Percentiles rank a stretch among this genome's conserved stretches.
Evolutionary conservation across 64 coral and sea anemone species (phyloP).

Genomic region (Astreopora myriophthalma): DNA sequence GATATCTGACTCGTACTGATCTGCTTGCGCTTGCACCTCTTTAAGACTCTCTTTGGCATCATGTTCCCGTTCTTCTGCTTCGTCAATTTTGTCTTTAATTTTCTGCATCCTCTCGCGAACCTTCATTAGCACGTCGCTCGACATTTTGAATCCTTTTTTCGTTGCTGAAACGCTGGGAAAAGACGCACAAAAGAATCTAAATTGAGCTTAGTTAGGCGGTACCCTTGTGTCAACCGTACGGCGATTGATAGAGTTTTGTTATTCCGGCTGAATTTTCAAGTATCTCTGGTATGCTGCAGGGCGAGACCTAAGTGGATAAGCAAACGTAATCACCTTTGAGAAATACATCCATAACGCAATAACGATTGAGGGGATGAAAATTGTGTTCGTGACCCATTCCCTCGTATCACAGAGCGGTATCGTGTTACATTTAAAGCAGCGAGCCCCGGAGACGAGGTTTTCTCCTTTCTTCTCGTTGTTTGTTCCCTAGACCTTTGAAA

Average conservation of each 20-base stretch:
- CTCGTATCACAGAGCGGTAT: no score
- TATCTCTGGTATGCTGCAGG: constrained; percentile 24
- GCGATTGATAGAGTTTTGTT: not conserved
- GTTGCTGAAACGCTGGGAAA: not conserved
- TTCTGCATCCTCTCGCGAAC: constrained; percentile 92
- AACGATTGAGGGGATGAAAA: not conserved
- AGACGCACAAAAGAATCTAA: not conserved
- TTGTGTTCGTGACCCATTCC: not conserved
- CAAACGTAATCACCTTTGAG: not conserved
- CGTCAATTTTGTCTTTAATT: constrained; percentile 88
- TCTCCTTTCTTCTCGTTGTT: no score
- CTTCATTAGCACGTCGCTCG: constrained; percentile 61
- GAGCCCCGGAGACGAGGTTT: no score
- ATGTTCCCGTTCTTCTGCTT: constrained; percentile 80
- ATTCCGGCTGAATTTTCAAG: not conserved
- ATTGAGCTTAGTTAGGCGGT: not conserved
- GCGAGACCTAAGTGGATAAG: constrained; percentile 13
- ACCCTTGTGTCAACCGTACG: not conserved
- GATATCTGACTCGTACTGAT: constrained; percentile 79
- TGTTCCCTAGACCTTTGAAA: no score
- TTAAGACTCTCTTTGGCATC: constrained; percentile 68
- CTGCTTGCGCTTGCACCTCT: constrained; percentile 12
- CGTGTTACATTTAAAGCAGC: no score
- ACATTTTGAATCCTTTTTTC: constrained; percentile 27
- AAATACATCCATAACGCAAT: not conserved